Evolutionary conservation across 2,888 invertebrate genomes (phyloP).

Genomic region (Drosophila pseudotalamancana): DNA sequence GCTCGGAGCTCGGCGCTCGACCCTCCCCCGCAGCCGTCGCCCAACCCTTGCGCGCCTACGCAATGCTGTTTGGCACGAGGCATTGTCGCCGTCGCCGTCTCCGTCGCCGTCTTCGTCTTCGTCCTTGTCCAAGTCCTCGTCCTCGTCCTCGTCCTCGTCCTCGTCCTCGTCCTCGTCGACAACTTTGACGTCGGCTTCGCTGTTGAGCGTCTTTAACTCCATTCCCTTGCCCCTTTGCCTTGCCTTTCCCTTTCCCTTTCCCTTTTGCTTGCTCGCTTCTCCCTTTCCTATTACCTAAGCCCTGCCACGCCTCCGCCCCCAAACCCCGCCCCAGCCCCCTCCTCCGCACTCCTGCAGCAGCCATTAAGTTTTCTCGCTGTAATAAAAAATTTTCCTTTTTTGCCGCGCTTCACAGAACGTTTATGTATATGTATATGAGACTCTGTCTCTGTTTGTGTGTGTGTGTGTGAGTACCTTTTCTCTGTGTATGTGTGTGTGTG

Average conservation of each 20-base stretch:
- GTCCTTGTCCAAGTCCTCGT: not conserved
- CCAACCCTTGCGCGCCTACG: conserved; percentile 47
- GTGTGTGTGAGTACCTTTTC: conserved; percentile 42
- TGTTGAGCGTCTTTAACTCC: conserved; percentile 45
- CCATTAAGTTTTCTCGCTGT: conserved; percentile 83
- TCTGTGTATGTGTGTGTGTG: conserved; percentile 42
- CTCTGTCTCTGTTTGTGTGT: conserved; percentile 29
- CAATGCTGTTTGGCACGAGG: conserved; percentile 40
- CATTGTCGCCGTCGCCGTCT: not conserved
- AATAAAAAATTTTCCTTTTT: conserved; percentile 82
- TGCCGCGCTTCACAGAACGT: conserved; percentile 51
- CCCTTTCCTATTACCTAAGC: conserved; percentile 25
- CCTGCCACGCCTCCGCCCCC: not conserved
- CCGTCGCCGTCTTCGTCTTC: not conserved
- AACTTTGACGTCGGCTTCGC: conserved; percentile 38
- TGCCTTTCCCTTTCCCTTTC: too few species aligned
- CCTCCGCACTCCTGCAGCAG: conserved; percentile 66
- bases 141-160: not conserved
- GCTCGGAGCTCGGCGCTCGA: too few species aligned
- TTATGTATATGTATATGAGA: conserved; percentile 44
- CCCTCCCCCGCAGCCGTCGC: not conserved
- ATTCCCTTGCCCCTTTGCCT: conserved; percentile 8
- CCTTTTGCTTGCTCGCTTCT: conserved; percentile 5
- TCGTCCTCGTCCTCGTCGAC: conserved; percentile 2
- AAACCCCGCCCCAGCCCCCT: not conserved